A percentile compares a stretch with the other conserved stretches of the same genome.
phyloP scores from a whole-genome alignment of 2,113 vertebrate genomes.

The Benitochromis conjunctus region DNA sequence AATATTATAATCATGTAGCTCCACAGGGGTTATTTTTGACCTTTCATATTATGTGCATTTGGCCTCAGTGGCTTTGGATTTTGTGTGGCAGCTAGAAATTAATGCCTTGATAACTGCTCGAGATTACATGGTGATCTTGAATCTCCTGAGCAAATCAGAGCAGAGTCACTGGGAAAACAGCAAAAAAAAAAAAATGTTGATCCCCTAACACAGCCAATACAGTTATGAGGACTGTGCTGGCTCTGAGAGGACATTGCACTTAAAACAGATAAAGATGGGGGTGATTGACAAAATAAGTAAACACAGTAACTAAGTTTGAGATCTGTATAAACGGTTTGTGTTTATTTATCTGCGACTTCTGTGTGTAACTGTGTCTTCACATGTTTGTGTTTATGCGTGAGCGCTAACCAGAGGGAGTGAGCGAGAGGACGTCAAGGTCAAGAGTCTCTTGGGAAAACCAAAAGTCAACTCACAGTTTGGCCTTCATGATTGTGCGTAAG shows the following conservation, averaged over 20 bases:
- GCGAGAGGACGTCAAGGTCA: neutral
- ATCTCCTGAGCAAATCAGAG: slow-evolving; percentile 53
- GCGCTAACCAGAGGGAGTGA: neutral
- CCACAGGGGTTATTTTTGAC: neutral
- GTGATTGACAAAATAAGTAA: neutral
- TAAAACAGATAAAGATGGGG: neutral
- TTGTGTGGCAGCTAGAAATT: slow-evolving; percentile 26
- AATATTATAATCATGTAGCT: neutral
- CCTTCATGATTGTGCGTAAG: slow-evolving; percentile 35
- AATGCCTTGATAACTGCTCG: slow-evolving; percentile 51
- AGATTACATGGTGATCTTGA: slow-evolving; percentile 51
- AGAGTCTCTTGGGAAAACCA: slow-evolving; percentile 11
- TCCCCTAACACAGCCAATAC: slow-evolving; percentile 27
- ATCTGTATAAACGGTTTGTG: neutral
- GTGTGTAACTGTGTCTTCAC: neutral
- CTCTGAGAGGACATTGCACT: neutral
- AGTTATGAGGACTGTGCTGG: neutral
- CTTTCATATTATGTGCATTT: slow-evolving; percentile 11
- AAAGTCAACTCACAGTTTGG: neutral
- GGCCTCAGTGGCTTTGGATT: slow-evolving; percentile 17
- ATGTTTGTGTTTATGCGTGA: neutral
- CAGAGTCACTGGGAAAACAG: slow-evolving; percentile 10
- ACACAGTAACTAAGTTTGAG: neutral
- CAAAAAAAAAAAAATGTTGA: neutral
- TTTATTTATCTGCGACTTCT: neutral